Evolutionary conservation across 2,113 vertebrate species (phyloP).

Genomic region (Eolophus roseicapilla): DNA sequence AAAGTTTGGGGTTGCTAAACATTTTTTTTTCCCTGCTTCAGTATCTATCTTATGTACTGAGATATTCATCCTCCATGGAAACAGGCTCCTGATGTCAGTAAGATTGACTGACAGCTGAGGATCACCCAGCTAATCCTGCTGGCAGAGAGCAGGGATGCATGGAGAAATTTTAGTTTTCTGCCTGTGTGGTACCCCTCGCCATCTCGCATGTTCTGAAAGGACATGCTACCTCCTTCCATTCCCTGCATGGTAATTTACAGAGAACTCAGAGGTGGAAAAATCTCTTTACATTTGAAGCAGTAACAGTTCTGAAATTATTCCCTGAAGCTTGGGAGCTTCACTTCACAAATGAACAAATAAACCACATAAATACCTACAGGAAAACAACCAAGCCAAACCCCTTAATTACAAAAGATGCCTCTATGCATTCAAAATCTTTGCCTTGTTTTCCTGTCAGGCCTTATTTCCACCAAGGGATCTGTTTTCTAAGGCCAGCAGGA

Average conservation of each 20-base stretch:
- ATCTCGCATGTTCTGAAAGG: not conserved
- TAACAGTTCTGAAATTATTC: not conserved
- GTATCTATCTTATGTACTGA: not conserved
- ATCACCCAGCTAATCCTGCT: not conserved
- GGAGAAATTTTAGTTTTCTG: not conserved
- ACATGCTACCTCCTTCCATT: not conserved
- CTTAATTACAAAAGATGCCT: slow-evolving; percentile 26
- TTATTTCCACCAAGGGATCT: slow-evolving; percentile 23
- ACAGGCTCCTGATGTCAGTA: not conserved
- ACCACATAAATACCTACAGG: slow-evolving; percentile 17
- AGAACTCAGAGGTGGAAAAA: not conserved
- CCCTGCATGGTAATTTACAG: not conserved
- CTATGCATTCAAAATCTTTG: slow-evolving; percentile 5
- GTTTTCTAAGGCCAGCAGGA: slow-evolving; percentile 4
- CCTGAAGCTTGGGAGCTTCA: slow-evolving; percentile 8
- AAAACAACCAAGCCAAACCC: not conserved
- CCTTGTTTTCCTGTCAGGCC: slow-evolving; percentile 38
- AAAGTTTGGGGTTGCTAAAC: not conserved
- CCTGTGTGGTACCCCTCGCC: not conserved
- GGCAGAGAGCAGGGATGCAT: not conserved
- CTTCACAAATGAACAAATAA: not conserved
- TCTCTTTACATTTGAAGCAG: not conserved
- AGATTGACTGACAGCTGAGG: not conserved
- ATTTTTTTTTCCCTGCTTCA: not conserved
- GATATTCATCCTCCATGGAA: not conserved